These are phyloP conservation scores for Brenthis hecate DNA, from an alignment of 2,888 invertebrate species.

Conservation along the genomic window DNA sequence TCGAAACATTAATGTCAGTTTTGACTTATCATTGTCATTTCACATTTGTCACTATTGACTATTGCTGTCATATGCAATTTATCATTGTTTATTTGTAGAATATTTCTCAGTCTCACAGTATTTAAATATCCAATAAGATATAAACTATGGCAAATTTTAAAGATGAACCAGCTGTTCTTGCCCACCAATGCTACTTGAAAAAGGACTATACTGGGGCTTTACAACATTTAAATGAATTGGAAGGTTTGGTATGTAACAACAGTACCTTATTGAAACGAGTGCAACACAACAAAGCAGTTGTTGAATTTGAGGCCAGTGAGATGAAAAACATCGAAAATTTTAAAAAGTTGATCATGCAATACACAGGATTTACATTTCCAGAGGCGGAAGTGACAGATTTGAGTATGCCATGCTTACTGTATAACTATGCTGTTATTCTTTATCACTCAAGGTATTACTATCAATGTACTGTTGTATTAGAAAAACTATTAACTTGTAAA, in stretches of 20 bases:
- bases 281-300: slow-evolving; percentile 91
- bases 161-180: slow-evolving; percentile 83
- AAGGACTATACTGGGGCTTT: slow-evolving; percentile 84
- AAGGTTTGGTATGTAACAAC: slow-evolving; percentile 79
- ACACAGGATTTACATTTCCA: slow-evolving; percentile 80
- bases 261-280: slow-evolving; percentile 84
- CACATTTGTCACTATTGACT: too few species aligned
- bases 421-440: slow-evolving; percentile 90
- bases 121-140: not conserved
- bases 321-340: slow-evolving; percentile 88
- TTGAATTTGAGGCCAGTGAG: slow-evolving; percentile 89
- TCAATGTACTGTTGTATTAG: slow-evolving; percentile 79
- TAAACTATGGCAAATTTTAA: slow-evolving; percentile 58
- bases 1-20: too few species aligned
- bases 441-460: slow-evolving; percentile 90
- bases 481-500: slow-evolving; percentile 64
- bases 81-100: slow-evolving; percentile 14
- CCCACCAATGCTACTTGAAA: slow-evolving; percentile 84
- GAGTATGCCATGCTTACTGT: slow-evolving; percentile 79
- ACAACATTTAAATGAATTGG: slow-evolving; percentile 85
- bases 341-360: slow-evolving; percentile 84
- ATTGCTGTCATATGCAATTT: slow-evolving; percentile 5
- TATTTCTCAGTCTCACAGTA: not conserved
- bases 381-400: slow-evolving; percentile 68
- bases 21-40: too few species aligned